Evolutionary conservation across 1,140 invertebrate species (phyloP).

Genomic region (Ceratina australensis): DNA sequence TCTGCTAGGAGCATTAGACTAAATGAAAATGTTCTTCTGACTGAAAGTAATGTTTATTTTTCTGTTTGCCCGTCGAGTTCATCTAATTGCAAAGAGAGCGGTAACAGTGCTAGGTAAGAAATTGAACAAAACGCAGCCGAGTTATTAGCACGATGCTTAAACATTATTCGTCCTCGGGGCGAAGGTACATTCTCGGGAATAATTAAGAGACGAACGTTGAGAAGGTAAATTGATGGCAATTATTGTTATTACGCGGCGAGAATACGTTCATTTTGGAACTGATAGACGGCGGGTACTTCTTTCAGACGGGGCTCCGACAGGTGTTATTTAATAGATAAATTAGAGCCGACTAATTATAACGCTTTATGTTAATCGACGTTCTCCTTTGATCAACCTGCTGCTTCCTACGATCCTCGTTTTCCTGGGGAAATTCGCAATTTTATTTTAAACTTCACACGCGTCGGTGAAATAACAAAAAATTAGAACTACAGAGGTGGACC

Average conservation of each 20-base stretch:
- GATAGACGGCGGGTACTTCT: slow-evolving; percentile 8
- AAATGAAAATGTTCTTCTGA: too few relatives aligned
- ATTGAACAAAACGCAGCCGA: background rate
- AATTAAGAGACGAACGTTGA: slow-evolving; percentile 12
- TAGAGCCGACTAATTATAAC: slow-evolving; percentile 31
- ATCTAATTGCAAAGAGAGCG: background rate
- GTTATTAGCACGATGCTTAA: background rate
- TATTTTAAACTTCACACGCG: background rate
- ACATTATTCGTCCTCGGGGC: too few relatives aligned
- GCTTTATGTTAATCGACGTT: slow-evolving; percentile 33
- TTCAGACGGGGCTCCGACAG: slow-evolving; percentile 15
- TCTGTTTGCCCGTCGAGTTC: background rate
- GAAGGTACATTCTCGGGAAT: background rate
- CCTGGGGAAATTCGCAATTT: background rate
- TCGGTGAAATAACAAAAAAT: background rate
- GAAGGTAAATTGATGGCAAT: slow-evolving; percentile 15
- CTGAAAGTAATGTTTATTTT: too few relatives aligned
- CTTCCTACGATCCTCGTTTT: background rate
- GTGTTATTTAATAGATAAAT: slow-evolving; percentile 41
- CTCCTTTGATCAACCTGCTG: slow-evolving; percentile 15
- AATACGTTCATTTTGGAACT: slow-evolving; percentile 32
- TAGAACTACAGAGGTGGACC: background rate
- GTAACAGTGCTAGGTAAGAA: background rate
- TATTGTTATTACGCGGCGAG: slow-evolving; percentile 16
- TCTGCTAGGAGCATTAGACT: too few relatives aligned